Percentiles rank a stretch among this genome's conserved stretches.
These are phyloP conservation scores for Dryococelus australis DNA, from an alignment of 2,888 invertebrate genomes.

Conservation along the genomic window DNA sequence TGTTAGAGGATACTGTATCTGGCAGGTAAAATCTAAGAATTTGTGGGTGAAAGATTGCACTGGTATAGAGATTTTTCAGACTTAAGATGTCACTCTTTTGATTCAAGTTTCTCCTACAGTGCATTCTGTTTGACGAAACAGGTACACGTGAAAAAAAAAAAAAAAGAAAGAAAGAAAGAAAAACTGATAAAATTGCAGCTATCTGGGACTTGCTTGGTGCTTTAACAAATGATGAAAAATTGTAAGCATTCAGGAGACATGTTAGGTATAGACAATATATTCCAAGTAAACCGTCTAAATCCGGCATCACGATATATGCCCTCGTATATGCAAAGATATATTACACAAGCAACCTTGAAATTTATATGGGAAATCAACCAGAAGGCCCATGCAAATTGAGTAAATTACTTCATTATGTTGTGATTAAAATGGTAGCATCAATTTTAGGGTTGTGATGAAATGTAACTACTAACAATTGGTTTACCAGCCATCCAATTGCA, in stretches of 20 bases:
- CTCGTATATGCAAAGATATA: background rate
- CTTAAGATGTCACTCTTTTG: background rate
- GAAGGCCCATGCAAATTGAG: background rate
- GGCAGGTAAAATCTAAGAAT: background rate
- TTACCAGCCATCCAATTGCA: conserved; percentile 44
- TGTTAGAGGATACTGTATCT: no score
- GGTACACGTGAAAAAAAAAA: background rate
- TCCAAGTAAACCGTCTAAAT: no score
- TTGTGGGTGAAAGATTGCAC: background rate
- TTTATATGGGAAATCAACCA: background rate
- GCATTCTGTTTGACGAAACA: background rate
- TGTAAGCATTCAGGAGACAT: no score
- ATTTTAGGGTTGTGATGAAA: no score
- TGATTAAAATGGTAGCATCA: no score
- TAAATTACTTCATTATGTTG: conserved; percentile 52
- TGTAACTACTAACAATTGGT: conserved; percentile 50
- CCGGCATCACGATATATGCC: background rate
- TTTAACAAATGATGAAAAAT: background rate
- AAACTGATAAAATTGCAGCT: background rate
- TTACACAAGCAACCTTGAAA: background rate
- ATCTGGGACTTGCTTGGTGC: background rate
- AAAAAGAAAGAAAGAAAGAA: background rate
- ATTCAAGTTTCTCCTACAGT: background rate
- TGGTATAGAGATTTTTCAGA: background rate
- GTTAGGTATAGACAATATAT: no score